Base-by-base conservation (phyloP, 2,888 invertebrate species). In the Agonopterix alstromeriana region DNA sequence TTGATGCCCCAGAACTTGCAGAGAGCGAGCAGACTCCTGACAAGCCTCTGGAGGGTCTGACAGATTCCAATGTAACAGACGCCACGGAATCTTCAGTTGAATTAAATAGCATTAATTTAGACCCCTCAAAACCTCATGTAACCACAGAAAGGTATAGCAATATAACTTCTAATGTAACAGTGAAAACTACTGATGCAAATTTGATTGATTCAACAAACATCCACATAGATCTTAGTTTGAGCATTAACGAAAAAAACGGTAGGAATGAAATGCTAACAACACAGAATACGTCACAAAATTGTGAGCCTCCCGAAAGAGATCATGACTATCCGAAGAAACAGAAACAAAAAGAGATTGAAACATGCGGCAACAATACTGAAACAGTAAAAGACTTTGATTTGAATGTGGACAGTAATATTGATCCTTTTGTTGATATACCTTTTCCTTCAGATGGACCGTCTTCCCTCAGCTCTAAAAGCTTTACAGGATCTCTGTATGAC, bases 401-500 rank as follows among this genome's bases (percentile, higher is more conserved):
- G 43, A 65, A 72, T 17, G 68, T 71, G 49, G 60, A 68, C 48
- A 50, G 55, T 2, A 47, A 61, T 9, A 27, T 27, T 27, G 35
- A 7, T 52, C 60, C 10, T 67, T 70, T 50, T 72, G 38, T 53
- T 48, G 50, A 35, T n/a, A 12, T 69, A 10, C 55, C 62, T 45
- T 51, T 69, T 17, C 63, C 59, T 49, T 65, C 70, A 43, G 76
- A 78, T 58, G 78, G 74, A 1, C 77, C 75, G 36, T 56, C 76
- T 8, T 83, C 83, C 3, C 61, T 83, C 1, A 73, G 71, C 53
- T 65, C 78, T 8, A 82, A 89, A 69, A 80, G 86, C 69, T 77
- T 84, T 60, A 70, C 89, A 7, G 89, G 89, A 1, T 89, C 89
- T n/a, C 70, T 89, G 0, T 81, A 82, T 54, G 77, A 89, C 53